These are phyloP conservation scores for Lutraria lutraria DNA, from an alignment of 2,888 invertebrate genomes.

Conservation along the genomic window DNA sequence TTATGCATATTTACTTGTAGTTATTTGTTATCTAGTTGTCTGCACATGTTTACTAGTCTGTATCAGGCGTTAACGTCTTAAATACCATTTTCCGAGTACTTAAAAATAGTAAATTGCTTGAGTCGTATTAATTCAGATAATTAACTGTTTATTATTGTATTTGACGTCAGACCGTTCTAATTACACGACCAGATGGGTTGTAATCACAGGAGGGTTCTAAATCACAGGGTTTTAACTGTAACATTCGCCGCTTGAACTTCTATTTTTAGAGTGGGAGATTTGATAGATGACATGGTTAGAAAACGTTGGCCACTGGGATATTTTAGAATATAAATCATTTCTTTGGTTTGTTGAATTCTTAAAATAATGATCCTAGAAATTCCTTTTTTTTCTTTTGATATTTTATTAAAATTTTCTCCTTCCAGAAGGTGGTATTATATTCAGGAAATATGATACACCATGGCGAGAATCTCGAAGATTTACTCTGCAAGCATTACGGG, in stretches of 20 bases:
- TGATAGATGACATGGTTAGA: too few relatives aligned
- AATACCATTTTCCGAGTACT: not conserved
- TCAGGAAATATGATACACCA: constrained; percentile 41
- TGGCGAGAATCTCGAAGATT: constrained; percentile 70
- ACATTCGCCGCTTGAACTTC: too few relatives aligned
- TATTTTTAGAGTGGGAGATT: too few relatives aligned
- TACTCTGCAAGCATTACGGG: constrained; percentile 66
- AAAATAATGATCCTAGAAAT: not conserved
- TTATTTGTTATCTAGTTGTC: not conserved
- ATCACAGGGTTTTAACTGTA: too few relatives aligned
- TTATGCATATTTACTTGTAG: not conserved
- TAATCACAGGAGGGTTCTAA: too few relatives aligned
- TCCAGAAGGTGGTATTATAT: constrained; percentile 14
- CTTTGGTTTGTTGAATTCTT: too few relatives aligned
- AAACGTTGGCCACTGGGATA: too few relatives aligned
- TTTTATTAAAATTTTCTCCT: too few relatives aligned
- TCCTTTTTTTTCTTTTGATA: not conserved
- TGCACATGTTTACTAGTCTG: not conserved
- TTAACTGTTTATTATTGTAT: not conserved
- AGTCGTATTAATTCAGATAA: not conserved
- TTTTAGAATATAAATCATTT: too few relatives aligned
- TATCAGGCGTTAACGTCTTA: not conserved
- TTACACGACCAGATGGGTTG: not conserved
- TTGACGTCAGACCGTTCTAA: not conserved
- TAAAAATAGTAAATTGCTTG: too few relatives aligned